Evolutionary conservation across 2,113 vertebrate genomes (phyloP), one percentile per base, ranked within the genome.

Genomic region (Clinocottus analis): DNA sequence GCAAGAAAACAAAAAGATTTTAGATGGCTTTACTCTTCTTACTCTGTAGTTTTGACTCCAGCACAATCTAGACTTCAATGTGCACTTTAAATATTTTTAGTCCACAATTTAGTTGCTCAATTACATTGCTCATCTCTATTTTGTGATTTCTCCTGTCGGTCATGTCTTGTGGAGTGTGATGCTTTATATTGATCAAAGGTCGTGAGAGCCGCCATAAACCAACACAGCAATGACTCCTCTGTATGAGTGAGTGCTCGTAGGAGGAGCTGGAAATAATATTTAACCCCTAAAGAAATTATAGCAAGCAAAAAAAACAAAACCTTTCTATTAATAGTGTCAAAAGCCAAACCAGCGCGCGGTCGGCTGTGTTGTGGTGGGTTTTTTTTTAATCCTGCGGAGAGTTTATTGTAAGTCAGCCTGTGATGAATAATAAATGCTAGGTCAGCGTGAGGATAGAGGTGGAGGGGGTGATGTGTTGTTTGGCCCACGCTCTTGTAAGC

Each of bases 341-440:
- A 75, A 64, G 56, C 25, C 37, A 69, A 71, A 61, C 27, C 37
- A 16, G 31, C 23, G 1, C 64, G 76, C 68, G 70, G 67, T 71
- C 77, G 11, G 47, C 43, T 82, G 82, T 82, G 83, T 68, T 77
- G 64, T 79, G 68, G 37, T 19, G 59, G 41, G 41, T 53, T 37
- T 61, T 62, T 33, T 49, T 58, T 31, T 31, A 31, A 33, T 4
- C 49, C 72, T 83, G 25, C 9, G 2, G 19, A 31, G 68, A 69
- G 59, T 85, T 86, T 84, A 82, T 43, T 75, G 81, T 29, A 65
- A 65, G 66, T 83, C 31, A 67, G 69, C 45, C 37, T 78, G 56
- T 77, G 79, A 84, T 91, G 77, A 90, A 90, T 93, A 89, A 92
- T 92, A 61, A 80, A 91, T 90, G 82, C 51, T 8, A 59, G 75